These are phyloP conservation scores for Capitulum mitella DNA, from an alignment of 2,888 invertebrate species.

Conservation along the genomic window DNA sequence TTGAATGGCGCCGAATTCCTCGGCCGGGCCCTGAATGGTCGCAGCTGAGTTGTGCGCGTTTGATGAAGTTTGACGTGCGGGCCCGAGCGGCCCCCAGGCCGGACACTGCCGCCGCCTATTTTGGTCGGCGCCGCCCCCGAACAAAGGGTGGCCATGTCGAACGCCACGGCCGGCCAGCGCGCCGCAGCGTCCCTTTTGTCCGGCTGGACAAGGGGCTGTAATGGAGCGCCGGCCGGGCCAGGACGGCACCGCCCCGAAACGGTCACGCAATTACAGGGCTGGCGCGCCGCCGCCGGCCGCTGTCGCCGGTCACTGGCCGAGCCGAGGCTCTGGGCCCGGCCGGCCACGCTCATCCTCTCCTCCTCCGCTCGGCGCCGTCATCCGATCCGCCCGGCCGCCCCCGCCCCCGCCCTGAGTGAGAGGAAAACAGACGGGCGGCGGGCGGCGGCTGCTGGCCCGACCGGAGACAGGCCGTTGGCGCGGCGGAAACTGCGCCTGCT, in stretches of 20 bases:
- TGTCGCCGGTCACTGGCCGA: not conserved
- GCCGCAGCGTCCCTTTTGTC: not conserved
- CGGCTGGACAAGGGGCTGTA: not conserved
- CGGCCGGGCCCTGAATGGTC: not conserved
- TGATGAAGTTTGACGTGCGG: slow-evolving; percentile 13
- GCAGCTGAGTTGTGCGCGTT: not conserved
- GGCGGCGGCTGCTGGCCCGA: not conserved
- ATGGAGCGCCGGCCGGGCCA: not conserved
- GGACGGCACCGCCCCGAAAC: not conserved
- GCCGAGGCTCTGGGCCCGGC: not conserved
- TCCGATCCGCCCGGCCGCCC: not conserved
- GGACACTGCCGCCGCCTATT: not conserved
- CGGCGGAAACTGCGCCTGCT: too few relatives aligned
- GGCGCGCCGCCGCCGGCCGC: not conserved
- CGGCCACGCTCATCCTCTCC: not conserved
- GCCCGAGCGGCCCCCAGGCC: not conserved
- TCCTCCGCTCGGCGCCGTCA: not conserved
- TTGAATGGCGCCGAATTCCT: not conserved
- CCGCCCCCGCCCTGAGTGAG: not conserved
- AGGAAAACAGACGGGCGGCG: too few relatives aligned
- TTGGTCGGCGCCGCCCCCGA: not conserved
- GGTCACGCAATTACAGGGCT: not conserved
- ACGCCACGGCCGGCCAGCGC: not conserved
- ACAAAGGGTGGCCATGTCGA: not conserved
- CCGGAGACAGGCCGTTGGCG: too few relatives aligned